Evolutionary conservation across 1,140 invertebrate genomes (phyloP), one percentile per base, ranked within the genome.

Genomic region (Aricia agestis): DNA sequence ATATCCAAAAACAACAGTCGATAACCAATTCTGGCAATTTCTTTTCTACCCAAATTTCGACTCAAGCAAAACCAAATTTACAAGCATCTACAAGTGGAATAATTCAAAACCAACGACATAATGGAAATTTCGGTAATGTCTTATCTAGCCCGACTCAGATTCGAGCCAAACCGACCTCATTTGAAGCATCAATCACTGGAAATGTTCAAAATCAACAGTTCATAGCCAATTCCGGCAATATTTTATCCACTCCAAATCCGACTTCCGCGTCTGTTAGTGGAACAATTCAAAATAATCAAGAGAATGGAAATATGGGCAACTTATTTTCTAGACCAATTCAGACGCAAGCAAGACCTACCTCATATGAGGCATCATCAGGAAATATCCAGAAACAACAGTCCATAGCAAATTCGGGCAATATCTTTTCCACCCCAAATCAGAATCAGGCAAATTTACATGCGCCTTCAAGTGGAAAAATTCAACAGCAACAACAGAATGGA

Each of bases 281-380:
- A 36, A 36, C 36, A 25, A 25, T 25, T 25, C 25, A 25, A 25
- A n/a, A n/a, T n/a, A n/a, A n/a, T n/a, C 25, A 25, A 25, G 1
- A 25, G 25, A 25, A 25, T 3, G 25, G 25, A 25, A 18, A 59
- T 59, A 6, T 59, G 17, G 58, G 13, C 15, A 58, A 58, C 9
- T 1, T 11, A 7, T 4, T 42, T 42, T 11, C 41, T 6, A 42
- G 11, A 9, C 41, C 11, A 31, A 19, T 19, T 31, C 45, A 9
- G 5, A 52, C 13, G 15, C 45, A n/a, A 25, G n/a, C 6, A n/a
- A 18, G 61, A 19, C 76, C 74, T 36, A 72, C 19, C 67, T 74
- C 76, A 63, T 74, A 70, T 66, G 72, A 71, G n/a, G 67, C 71
- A 11, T 58, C 61, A 61, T 19, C 25, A 25, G 25, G 25, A 25